A percentile compares a stretch with the other conserved stretches of the same genome.
Conservation (phyloP, 2,113 vertebrate genomes). For the Phocoena phocoena region DNA sequence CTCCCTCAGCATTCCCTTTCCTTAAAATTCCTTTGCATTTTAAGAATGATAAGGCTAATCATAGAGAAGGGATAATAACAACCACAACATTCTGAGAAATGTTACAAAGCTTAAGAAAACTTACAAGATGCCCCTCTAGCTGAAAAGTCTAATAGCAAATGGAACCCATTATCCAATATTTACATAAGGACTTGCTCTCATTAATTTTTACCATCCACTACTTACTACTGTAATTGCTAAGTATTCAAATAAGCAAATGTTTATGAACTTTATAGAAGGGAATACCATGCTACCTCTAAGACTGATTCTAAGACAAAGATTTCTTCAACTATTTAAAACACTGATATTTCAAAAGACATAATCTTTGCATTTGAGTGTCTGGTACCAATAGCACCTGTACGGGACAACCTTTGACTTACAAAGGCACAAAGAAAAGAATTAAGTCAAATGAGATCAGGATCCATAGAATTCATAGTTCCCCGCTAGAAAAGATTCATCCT, state of each 20-base stretch:
- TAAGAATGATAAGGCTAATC: not conserved
- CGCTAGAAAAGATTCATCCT: not conserved
- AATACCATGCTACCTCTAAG: not conserved
- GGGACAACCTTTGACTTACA: not conserved
- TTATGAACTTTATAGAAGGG: conserved; percentile 5
- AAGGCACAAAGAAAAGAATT: conserved; percentile 18
- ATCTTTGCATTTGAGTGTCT: not conserved
- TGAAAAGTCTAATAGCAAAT: not conserved
- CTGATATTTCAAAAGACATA: not conserved
- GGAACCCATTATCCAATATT: not conserved
- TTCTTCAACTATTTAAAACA: not conserved
- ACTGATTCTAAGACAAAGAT: not conserved
- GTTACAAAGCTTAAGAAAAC: conserved; percentile 43
- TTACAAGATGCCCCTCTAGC: not conserved
- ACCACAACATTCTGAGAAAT: not conserved
- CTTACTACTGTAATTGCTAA: conserved; percentile 30
- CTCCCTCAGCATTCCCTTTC: not conserved
- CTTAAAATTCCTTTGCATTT: conserved; percentile 41
- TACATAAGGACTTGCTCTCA: conserved; percentile 24
- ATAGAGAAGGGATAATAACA: conserved; percentile 1
- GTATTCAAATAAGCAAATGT: conserved; percentile 41
- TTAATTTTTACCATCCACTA: conserved; percentile 1
- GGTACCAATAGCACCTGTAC: not conserved
- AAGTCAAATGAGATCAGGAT: conserved; percentile 5
- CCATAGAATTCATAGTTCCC: not conserved